Evolutionary conservation across 2,797 vertebrate genomes (phyloP), one percentile per base, ranked within the genome.

Genomic region (Melanotaenia parkinsoni): DNA sequence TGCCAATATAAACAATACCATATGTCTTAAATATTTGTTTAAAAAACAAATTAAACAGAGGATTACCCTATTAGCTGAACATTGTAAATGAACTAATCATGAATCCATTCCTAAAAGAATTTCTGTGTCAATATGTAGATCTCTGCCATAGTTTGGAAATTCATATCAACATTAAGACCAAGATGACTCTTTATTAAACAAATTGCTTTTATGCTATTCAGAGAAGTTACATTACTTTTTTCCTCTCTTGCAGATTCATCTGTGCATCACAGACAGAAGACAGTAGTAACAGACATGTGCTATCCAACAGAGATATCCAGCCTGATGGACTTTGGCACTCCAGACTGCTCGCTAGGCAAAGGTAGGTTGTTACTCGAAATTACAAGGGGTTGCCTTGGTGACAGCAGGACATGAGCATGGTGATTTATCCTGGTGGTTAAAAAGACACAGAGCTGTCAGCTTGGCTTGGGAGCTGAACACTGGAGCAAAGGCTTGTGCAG

Each of bases 251-350:
- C 91, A 95, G 94, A 94, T 83, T 85, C 92, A 3, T 84, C 85
- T 1, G 51, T 93, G 67, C 93, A 91, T 79, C 93, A 88, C 86
- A 89, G 93, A 75, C 92, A 93, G 88, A 95, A 94, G 90, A 84
- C 92, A 0, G 61, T 92, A 70, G 86, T 94, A 80, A 93, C 91
- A 11, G 94, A 94, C 86, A 92, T 95, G 90, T 93, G 93, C 88
- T 95, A 94, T 89, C 89, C 93, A n/a, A 83, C 91, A 20, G 92
- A 94, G 77, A 95, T 94, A 85, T 94, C 93, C 64, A 93, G 91
- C 90, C 82, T 95, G 83, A 93, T 95, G 93, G 93, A 95, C 88
- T 94, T 95, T 74, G 91, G 91, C 80, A 92, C 92, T n/a, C 89
- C 89, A 24, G 94, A 95, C 86, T 95, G 93, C 75, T 92, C 94